Conservation (phyloP, 2,888 invertebrate genomes). For the Polymixis flavicincta region DNA sequence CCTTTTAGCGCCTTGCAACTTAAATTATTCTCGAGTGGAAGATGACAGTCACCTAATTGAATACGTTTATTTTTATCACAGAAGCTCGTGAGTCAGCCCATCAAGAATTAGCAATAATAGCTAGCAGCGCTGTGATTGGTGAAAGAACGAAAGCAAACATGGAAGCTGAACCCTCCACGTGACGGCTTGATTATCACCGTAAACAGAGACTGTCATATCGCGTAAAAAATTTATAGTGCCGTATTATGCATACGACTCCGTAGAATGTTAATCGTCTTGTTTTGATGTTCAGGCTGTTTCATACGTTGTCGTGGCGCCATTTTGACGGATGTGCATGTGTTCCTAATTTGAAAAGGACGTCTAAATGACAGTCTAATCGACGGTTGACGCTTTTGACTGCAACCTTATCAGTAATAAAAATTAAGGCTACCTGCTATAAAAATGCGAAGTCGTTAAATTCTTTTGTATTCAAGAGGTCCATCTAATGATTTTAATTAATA, state of each 20-base stretch:
- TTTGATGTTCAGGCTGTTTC: slow-evolving; percentile 64
- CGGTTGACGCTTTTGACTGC: slow-evolving; percentile 28
- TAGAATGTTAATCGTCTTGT: slow-evolving; percentile 75
- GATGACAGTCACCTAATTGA: slow-evolving; percentile 42
- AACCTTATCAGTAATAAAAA: slow-evolving; percentile 4
- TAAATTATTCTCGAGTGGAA: slow-evolving; percentile 32
- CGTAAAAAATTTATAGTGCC: slow-evolving; percentile 57
- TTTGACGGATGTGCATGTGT: slow-evolving; percentile 45
- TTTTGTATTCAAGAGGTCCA: slow-evolving; percentile 34
- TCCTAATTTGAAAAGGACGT: slow-evolving; percentile 39
- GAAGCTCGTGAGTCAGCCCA: slow-evolving; percentile 58
- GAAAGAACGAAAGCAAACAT: slow-evolving; percentile 62
- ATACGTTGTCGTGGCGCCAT: slow-evolving; percentile 44
- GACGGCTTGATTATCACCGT: slow-evolving; percentile 54
- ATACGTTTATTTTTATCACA: slow-evolving; percentile 55
- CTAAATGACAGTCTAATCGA: slow-evolving; percentile 20
- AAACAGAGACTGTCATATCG: slow-evolving; percentile 54
- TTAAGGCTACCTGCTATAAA: neutral
- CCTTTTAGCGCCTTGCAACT: slow-evolving; percentile 44
- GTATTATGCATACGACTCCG: slow-evolving; percentile 65
- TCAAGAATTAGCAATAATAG: slow-evolving; percentile 59
- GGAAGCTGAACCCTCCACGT: slow-evolving; percentile 56
- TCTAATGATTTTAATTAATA: slow-evolving; percentile 44
- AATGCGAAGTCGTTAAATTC: neutral
- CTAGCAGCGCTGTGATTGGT: slow-evolving; percentile 45